Evolutionary conservation across 1,140 invertebrate species (phyloP).

Genomic region (Cephus cinctus): DNA sequence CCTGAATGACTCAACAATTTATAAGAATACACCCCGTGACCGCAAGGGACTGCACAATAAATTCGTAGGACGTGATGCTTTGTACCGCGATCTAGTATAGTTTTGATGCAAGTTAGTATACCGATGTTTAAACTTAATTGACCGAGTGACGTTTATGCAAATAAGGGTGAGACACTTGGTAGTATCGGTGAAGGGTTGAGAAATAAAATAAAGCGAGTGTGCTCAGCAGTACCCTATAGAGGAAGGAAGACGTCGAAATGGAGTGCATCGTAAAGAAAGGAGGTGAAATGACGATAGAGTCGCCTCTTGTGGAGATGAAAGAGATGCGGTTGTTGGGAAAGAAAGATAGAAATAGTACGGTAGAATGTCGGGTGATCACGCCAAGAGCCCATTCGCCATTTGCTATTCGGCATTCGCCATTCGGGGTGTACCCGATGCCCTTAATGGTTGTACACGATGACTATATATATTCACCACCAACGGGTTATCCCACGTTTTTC

Average conservation of each 20-base stretch:
- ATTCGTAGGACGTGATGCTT: no score
- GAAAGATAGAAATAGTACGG: conserved; percentile 15
- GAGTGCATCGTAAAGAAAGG: conserved; percentile 5
- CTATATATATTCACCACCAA: no score
- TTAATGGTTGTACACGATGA: conserved; percentile 30
- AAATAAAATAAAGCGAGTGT: background rate
- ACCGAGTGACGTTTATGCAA: conserved; percentile 29
- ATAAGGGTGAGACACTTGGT: conserved; percentile 18
- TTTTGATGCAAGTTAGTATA: no score
- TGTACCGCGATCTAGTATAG: no score
- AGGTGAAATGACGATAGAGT: conserved; percentile 8
- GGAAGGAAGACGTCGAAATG: conserved; percentile 3
- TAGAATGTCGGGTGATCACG: conserved; percentile 24
- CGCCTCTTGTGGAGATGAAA: background rate
- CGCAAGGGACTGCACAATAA: no score
- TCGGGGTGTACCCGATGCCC: conserved; percentile 21
- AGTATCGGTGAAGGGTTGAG: background rate
- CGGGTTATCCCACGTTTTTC: conserved; percentile 21
- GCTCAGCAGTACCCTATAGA: background rate
- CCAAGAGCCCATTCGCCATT: conserved; percentile 22
- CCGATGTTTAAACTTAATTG: conserved; percentile 24
- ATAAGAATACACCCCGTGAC: no score
- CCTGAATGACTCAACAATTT: no score
- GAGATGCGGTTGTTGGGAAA: conserved; percentile 1
- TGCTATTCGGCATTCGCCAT: no score